Conservation (phyloP, 2,797 vertebrate genomes). For the Typhlichthys subterraneus region DNA sequence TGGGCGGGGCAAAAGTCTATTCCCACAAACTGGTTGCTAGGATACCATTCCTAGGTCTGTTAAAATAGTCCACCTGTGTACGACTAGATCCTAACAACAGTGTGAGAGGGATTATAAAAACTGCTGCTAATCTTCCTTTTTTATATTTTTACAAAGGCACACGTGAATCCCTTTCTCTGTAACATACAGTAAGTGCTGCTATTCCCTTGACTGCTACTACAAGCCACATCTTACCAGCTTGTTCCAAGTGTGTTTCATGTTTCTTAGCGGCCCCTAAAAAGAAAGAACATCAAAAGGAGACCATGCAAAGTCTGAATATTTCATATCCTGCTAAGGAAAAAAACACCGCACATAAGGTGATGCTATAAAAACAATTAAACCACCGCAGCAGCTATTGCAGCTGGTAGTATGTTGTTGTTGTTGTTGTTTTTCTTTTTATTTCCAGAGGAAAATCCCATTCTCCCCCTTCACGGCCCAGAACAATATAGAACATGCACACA, state of each 20-base stretch:
- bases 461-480: constrained; percentile 6
- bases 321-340: constrained; percentile 54
- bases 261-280: constrained; percentile 23
- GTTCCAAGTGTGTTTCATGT: constrained; percentile 46
- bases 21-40: constrained; percentile 67
- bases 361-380: constrained; percentile 47
- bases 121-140: constrained; percentile 49
- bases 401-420: constrained; percentile 42
- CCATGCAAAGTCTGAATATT: constrained; percentile 54
- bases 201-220: constrained; percentile 31
- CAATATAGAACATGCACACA: constrained; percentile 41
- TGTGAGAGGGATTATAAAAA: constrained; percentile 52
- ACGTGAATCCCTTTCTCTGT: constrained; percentile 1
- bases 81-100: constrained; percentile 64
- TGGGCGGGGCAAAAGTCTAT: constrained; percentile 49
- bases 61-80: constrained; percentile 57
- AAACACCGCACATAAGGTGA: constrained; percentile 23
- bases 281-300: constrained; percentile 50
- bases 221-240: constrained; percentile 37
- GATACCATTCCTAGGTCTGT: constrained; percentile 61
- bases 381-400: constrained; percentile 44
- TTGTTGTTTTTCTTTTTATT: background rate
- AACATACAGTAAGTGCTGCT: background rate
- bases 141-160: constrained; percentile 39
- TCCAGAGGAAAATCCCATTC: too few relatives aligned